phyloP scores from a whole-genome alignment of 2,113 vertebrate species.

The Xyliphius kryptos region DNA sequence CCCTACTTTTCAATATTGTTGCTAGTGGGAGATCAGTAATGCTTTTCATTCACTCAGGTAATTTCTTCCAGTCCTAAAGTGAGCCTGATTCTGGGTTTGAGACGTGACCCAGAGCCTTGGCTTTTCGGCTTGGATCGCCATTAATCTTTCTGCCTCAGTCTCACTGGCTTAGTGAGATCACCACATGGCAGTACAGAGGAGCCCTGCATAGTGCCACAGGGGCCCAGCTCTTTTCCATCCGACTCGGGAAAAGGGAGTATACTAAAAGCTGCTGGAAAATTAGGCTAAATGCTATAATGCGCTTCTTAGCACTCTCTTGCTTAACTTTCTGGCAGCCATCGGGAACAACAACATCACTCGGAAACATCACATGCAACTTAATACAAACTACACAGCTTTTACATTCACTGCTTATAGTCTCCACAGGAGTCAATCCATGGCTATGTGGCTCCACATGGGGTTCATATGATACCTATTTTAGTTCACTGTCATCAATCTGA shows the following conservation, averaged over 20 bases:
- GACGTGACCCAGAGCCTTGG: conserved; percentile 54
- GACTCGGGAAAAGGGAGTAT: conserved; percentile 10
- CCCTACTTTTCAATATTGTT: conserved; percentile 20
- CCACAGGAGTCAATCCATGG: conserved; percentile 18
- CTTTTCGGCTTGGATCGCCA: conserved; percentile 40
- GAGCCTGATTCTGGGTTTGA: conserved; percentile 54
- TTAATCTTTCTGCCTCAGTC: conserved; percentile 55
- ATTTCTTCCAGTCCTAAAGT: conserved; percentile 60
- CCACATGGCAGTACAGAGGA: conserved; percentile 50
- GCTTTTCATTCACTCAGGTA: conserved; percentile 49
- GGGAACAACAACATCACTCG: not conserved
- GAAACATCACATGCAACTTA: conserved; percentile 27
- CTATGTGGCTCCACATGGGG: conserved; percentile 6
- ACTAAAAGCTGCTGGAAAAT: conserved; percentile 25
- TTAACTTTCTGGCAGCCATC: conserved; percentile 9
- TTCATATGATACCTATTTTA: no score
- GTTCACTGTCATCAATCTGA: no score
- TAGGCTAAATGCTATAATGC: no score
- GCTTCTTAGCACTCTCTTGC: conserved; percentile 15
- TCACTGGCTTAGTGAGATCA: conserved; percentile 65
- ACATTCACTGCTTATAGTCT: conserved; percentile 5
- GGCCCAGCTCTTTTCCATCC: no score
- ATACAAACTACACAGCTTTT: conserved; percentile 30
- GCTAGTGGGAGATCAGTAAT: conserved; percentile 22
- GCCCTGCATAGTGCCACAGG: no score